Base-by-base conservation (phyloP, 2,113 vertebrate genomes). In the Anthoscopus minutus region DNA sequence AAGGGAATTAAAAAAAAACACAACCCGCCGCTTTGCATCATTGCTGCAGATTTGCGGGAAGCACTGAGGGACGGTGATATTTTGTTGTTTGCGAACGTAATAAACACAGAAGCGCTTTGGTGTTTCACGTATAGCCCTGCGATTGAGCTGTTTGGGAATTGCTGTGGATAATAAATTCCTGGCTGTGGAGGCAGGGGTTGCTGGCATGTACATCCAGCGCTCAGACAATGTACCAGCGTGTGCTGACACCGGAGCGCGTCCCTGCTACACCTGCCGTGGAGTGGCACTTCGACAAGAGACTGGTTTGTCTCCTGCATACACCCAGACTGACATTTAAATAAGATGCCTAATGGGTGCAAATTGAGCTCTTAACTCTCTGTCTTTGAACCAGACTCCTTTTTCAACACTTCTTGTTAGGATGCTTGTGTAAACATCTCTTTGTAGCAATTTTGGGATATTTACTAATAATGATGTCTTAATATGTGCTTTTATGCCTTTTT, bases 21-120 rank as follows among this genome's bases (percentile, higher is more conserved):
- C 27, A 37, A 42, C 42, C 42, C 12, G 96, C 95, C 94, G 92
- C 94, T 97, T 96, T 97, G 95, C 97, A 93, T 97, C 94, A 85
- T 71, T 93, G 95, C 94, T 89, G 97, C 97, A 95, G 94, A 71
- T 94, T 97, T 94, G 92, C 95, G 89, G 95, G 93, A 86, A 94
- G 95, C 96, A 81, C 78, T 56, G 50, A 95, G 91, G 95, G 95
- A 73, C 80, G 71, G 16, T 74, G 81, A 69, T 67, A 35, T 58
- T 79, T 17, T 51, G 47, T 71, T 94, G 93, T 93, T 97, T 89
- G 96, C 81, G 37, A 94, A 92, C 95, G 88, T 93, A 61, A 92
- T 82, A 95, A 96, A 94, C 86, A 31, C 25, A 38, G 89, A 81
- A 87, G 86, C 74, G 79, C 88, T 93, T 91, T 65, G 92, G 65